These are phyloP conservation scores for Amiota communis DNA, from an alignment of 2,888 invertebrate species.

Conservation along the genomic window DNA sequence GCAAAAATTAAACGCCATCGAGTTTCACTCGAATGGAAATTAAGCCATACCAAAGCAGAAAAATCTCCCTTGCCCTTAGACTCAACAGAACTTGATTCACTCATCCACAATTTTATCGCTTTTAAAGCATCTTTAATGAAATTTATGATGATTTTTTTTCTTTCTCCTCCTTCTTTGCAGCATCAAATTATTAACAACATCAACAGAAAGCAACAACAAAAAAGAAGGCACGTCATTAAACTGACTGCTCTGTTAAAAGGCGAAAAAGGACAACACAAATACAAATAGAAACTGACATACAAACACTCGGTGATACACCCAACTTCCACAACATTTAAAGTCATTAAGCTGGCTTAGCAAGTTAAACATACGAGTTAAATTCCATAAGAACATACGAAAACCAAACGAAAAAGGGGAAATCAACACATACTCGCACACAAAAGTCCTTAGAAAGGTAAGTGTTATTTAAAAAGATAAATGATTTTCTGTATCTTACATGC, in stretches of 20 bases:
- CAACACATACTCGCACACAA: not conserved
- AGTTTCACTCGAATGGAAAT: slow-evolving; percentile 44
- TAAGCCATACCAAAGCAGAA: slow-evolving; percentile 37
- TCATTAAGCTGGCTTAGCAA: slow-evolving; percentile 1
- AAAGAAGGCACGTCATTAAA: not conserved
- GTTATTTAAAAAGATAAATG: slow-evolving; percentile 5
- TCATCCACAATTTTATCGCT: slow-evolving; percentile 9
- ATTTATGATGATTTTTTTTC: slow-evolving; percentile 11
- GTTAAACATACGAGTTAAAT: not conserved
- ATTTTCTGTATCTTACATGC: not conserved
- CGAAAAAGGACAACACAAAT: slow-evolving; percentile 6
- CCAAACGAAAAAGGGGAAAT: too few relatives aligned
- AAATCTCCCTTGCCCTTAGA: not conserved
- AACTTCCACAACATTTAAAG: not conserved
- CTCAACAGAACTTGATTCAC: not conserved
- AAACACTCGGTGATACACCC: too few relatives aligned
- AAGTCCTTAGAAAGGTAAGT: not conserved
- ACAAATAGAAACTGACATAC: not conserved
- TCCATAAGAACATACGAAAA: too few relatives aligned
- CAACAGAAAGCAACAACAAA: not conserved
- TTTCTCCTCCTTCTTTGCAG: not conserved
- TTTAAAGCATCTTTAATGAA: slow-evolving; percentile 23
- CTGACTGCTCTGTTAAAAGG: not conserved
- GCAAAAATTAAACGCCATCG: slow-evolving; percentile 56
- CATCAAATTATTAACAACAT: not conserved